Evolutionary conservation across 2,797 vertebrate genomes (phyloP).

Genomic region (Oreochromis mossambicus): DNA sequence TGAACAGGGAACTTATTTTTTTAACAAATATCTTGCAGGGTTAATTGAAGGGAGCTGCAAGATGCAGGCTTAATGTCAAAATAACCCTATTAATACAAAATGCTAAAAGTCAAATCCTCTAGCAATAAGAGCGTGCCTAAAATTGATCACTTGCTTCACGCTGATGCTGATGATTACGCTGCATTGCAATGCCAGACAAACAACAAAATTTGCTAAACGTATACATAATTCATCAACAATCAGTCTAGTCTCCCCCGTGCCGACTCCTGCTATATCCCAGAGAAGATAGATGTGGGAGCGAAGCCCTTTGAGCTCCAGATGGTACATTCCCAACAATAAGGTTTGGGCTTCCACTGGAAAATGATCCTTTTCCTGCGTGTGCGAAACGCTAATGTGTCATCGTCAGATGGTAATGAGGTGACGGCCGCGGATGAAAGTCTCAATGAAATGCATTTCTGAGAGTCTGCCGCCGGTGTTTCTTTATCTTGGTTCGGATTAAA

Average conservation of each 20-base stretch:
- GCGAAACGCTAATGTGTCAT: constrained; percentile 64
- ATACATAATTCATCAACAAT: constrained; percentile 77
- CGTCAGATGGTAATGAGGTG: constrained; percentile 62
- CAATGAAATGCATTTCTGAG: constrained; percentile 12
- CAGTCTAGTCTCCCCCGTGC: constrained; percentile 61
- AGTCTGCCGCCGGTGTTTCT: not conserved
- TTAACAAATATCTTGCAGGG: not conserved
- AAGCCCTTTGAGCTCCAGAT: constrained; percentile 78
- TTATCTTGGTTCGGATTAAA: constrained; percentile 5
- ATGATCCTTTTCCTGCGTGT: constrained; percentile 68
- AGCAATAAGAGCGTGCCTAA: not conserved
- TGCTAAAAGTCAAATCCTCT: not conserved
- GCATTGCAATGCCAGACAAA: constrained; percentile 61
- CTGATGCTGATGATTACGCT: constrained; percentile 18
- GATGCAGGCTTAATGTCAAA: not conserved
- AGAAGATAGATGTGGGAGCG: constrained; percentile 74
- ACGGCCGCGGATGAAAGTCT: constrained; percentile 43
- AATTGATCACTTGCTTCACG: constrained; percentile 1
- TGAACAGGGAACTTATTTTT: not conserved
- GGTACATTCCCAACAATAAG: constrained; percentile 79
- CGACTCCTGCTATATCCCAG: constrained; percentile 59
- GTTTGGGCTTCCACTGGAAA: constrained; percentile 75
- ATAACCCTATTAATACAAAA: not conserved
- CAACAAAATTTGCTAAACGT: constrained; percentile 69
- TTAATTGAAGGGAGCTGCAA: not conserved